Base-by-base conservation (phyloP, 1,140 invertebrate genomes). In the Drosophila setifemur region DNA sequence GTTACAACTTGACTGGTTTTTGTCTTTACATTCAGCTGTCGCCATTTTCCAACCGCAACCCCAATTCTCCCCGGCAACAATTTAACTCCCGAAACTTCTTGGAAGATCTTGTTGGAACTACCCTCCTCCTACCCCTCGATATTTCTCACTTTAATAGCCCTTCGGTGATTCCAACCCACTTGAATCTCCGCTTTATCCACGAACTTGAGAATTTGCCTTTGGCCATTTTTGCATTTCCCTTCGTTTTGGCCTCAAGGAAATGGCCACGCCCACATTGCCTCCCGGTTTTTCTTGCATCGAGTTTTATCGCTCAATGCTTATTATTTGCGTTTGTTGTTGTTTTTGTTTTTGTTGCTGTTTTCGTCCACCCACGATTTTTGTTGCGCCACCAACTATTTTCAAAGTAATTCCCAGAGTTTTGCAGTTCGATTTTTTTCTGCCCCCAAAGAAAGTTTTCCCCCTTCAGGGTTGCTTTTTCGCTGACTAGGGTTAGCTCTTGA, bases 361-460 rank as follows among this genome's bases (percentile, higher is more conserved):
- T 9, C n/a, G n/a, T n/a, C n/a, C n/a, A n/a, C n/a, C n/a, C n/a
- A n/a, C 16, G 33, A 14, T 37, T 37, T 37, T 14, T 18, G 33
- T 37, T 37, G 33, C 37, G 49, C 39, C 40, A 73, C 39, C 40
- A 73, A 79, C 75, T 79, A 79, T 79, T 79, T 73, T 49, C 69
- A 55, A 77, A 79, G 74, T 73, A 79, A 79, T 79, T 79, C 72
- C 69, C 67, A 35, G 57, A 79, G 75, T 79, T 79, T 69, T 70
- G 75, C 69, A 73, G 47, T 79, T 79, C 69, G 75, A 78, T 78
- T 78, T 67, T 53, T 35, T 33, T 49, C 44, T 23, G 42, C 57
- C 33, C 16, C 9, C 19, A 33, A 16, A 33, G 50, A 72, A 75
- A 37, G 67, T 75, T 75, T 48, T 14, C n/a, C 33, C 29, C 35